Base-by-base conservation (phyloP, 1,140 invertebrate species). In the Chironomus tepperi region DNA sequence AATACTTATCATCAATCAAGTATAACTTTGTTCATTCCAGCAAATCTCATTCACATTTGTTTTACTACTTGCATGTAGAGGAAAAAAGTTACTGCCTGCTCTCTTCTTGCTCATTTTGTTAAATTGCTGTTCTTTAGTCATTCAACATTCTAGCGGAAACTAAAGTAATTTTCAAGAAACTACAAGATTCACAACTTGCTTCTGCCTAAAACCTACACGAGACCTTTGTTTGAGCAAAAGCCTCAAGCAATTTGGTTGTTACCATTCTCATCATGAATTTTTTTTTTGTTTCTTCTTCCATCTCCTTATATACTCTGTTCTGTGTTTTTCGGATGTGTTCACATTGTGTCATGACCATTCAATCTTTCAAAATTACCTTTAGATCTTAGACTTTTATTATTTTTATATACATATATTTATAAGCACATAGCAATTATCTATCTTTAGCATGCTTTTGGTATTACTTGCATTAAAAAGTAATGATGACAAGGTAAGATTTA, bases 1-100 rank as follows among this genome's bases (percentile, higher is more conserved):
- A 70, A 70, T 70, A 70, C 65, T 57, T 57, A 57, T 70, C 65
- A 70, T 70, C 65, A 70, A 70, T 70, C 65, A 57, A 57, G n/a
- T 57, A 57, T n/a, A 57, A 57, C 47, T 57, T 57, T 57, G 24
- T 34, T 34, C n/a, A 57, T n/a, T n/a, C 47, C 47, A 57, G 12
- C 47, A 57, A 57, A 57, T 57, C 47, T 57, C 47, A 57, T 57
- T 57, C n/a, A n/a, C 47, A 57, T 5, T 15, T 57, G 12, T 15
- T 57, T 57, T 57, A 47, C 15, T 47, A 57, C 12, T 57, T 57
- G n/a, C 12, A 15, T 57, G 47, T n/a, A 57, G 12, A 57, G 3
- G 47, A 47, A 9, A 47, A 15, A 47, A 47, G 43, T 47, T n/a
- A n/a, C n/a, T n/a, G n/a, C n/a, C n/a, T n/a, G n/a, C n/a, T n/a